These are phyloP conservation scores for Drosophila paramelanica DNA, from an alignment of 2,888 invertebrate species.

Conservation along the genomic window DNA sequence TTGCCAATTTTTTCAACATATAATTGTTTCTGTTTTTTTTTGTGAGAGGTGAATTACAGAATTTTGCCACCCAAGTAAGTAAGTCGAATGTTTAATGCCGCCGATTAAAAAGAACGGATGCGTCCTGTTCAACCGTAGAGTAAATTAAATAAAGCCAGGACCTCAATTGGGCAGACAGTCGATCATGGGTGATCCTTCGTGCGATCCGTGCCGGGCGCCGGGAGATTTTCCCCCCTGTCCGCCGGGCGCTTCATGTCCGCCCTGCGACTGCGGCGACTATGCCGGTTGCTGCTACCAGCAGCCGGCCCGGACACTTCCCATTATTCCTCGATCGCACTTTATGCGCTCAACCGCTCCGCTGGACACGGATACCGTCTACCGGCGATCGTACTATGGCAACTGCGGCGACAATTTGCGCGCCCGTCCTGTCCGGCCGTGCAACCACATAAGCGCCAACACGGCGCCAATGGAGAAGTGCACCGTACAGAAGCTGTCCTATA, in stretches of 20 bases:
- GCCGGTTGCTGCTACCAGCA: slow-evolving; percentile 83
- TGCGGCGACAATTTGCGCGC: slow-evolving; percentile 84
- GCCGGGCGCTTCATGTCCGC: slow-evolving; percentile 53
- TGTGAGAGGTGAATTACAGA: not conserved
- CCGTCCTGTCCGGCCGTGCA: slow-evolving; percentile 84
- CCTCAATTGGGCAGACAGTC: not conserved
- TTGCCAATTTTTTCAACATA: slow-evolving; percentile 22
- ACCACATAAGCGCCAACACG: slow-evolving; percentile 85
- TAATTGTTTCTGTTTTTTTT: not conserved
- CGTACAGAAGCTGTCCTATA: slow-evolving; percentile 84
- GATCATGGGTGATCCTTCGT: slow-evolving; percentile 40
- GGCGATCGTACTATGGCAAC: slow-evolving; percentile 87
- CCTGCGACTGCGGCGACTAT: slow-evolving; percentile 77
- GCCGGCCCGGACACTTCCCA: slow-evolving; percentile 80
- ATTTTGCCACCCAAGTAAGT: not conserved
- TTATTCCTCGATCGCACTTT: slow-evolving; percentile 83
- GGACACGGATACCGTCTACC: slow-evolving; percentile 88
- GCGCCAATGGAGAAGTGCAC: slow-evolving; percentile 86
- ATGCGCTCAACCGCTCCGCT: slow-evolving; percentile 87
- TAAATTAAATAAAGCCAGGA: not conserved
- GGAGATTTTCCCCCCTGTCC: slow-evolving; percentile 71
- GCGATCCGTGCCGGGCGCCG: slow-evolving; percentile 71
- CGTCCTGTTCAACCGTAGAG: not conserved
- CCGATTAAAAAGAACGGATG: slow-evolving; percentile 34
- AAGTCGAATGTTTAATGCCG: not conserved